A percentile compares a stretch with the other conserved stretches of the same genome.
Conservation (phyloP, 2,113 vertebrate genomes). For the Paratilapia polleni region DNA sequence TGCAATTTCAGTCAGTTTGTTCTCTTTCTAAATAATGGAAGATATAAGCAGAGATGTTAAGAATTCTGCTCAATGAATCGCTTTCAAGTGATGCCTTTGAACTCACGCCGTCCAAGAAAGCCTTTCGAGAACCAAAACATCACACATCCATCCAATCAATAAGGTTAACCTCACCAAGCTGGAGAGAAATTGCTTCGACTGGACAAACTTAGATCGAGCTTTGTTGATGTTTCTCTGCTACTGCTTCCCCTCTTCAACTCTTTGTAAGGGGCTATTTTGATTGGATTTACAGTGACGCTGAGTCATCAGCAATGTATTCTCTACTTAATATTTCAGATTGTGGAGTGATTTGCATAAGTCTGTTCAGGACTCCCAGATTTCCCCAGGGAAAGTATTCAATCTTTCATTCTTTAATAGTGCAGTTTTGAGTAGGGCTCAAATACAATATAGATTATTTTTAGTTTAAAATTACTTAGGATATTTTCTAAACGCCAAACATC, state of each 20-base stretch:
- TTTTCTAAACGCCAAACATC: background rate
- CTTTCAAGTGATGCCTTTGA: constrained; percentile 67
- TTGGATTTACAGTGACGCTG: constrained; percentile 33
- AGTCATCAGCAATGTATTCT: constrained; percentile 39
- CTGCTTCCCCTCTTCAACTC: constrained; percentile 17
- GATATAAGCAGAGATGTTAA: constrained; percentile 30
- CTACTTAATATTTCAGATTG: background rate
- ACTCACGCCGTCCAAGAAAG: constrained; percentile 36
- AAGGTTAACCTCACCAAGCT: constrained; percentile 63
- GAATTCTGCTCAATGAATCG: constrained; percentile 34
- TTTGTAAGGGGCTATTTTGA: constrained; percentile 41
- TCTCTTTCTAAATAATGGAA: constrained; percentile 40
- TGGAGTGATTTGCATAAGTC: constrained; percentile 52
- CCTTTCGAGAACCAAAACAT: constrained; percentile 51
- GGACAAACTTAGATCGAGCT: constrained; percentile 24
- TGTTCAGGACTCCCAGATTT: constrained; percentile 21
- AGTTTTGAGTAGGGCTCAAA: constrained; percentile 11
- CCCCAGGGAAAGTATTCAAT: constrained; percentile 10
- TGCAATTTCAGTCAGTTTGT: background rate
- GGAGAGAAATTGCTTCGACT: constrained; percentile 45
- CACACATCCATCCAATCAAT: constrained; percentile 71
- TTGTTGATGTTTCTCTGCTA: constrained; percentile 7
- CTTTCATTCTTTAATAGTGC: constrained; percentile 31
- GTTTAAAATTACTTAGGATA: background rate
- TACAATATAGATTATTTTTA: background rate